Evolutionary conservation across 2,113 vertebrate genomes (phyloP).

Genomic region (Recurvirostra avosetta): DNA sequence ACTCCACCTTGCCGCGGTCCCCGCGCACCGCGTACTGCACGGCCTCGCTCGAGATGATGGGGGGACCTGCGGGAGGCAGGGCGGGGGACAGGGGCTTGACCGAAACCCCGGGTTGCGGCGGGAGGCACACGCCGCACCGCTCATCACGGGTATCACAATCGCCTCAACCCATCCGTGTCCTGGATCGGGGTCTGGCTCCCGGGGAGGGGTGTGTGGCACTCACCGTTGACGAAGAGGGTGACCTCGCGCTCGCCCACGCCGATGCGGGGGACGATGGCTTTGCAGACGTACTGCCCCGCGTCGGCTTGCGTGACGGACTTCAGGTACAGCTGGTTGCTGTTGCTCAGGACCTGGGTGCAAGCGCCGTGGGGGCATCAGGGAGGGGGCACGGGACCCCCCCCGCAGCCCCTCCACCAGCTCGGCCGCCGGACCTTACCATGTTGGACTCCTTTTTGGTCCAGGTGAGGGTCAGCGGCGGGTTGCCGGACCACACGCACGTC

Average conservation of each 20-base stretch:
- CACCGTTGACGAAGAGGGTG: conserved; percentile 90
- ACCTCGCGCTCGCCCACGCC: conserved; percentile 93
- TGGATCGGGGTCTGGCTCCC: no score
- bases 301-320: conserved; percentile 90
- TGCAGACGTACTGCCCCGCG: conserved; percentile 91
- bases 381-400: no score
- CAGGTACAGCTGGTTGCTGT: conserved; percentile 92
- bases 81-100: fast-evolving
- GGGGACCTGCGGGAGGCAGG: conserved; percentile 75
- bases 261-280: conserved; percentile 94
- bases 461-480: conserved; percentile 92
- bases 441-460: conserved; percentile 97
- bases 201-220: not conserved
- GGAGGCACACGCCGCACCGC: no score
- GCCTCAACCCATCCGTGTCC: not conserved
- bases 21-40: conserved; percentile 89
- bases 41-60: conserved; percentile 91
- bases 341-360: conserved; percentile 87
- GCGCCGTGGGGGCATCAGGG: fast-evolving
- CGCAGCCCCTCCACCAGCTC: fast-evolving
- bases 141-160: not conserved
- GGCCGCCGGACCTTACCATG: conserved; percentile 71
- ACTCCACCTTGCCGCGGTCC: conserved; percentile 89
- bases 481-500: conserved; percentile 94
- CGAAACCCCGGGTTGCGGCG: fast-evolving